These are phyloP conservation scores for Nymphalis c-album DNA, from an alignment of 2,888 invertebrate genomes.

Conservation along the genomic window DNA sequence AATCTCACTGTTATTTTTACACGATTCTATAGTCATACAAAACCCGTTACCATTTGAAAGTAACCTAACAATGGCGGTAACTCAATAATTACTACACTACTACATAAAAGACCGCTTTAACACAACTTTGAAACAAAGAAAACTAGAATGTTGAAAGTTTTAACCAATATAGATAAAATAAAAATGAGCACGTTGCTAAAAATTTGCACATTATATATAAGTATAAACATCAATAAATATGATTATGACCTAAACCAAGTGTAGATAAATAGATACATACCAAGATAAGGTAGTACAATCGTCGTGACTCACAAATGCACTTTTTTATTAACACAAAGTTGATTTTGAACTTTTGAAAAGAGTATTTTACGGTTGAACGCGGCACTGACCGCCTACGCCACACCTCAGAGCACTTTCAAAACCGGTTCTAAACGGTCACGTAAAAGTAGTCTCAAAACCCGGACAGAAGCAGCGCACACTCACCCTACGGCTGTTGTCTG, in stretches of 20 bases:
- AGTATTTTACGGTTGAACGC: constrained; percentile 66
- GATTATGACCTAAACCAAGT: constrained; percentile 16
- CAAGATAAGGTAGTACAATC: constrained; percentile 33
- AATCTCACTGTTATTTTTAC: neutral
- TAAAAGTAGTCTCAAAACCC: constrained; percentile 64
- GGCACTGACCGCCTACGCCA: constrained; percentile 69
- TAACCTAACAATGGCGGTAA: constrained; percentile 28
- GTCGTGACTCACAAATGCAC: constrained; percentile 37
- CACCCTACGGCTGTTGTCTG: constrained; percentile 49
- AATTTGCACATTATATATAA: constrained; percentile 12
- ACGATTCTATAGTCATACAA: constrained; percentile 3
- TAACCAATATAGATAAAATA: constrained; percentile 1
- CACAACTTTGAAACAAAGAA: constrained; percentile 16
- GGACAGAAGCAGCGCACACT: constrained; percentile 47
- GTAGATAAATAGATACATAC: constrained; percentile 38
- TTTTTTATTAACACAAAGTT: constrained; percentile 43
- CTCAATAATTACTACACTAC: constrained; percentile 12
- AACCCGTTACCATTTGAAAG: constrained; percentile 32
- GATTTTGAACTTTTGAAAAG: constrained; percentile 51
- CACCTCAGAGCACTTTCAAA: constrained; percentile 74
- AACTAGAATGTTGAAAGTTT: constrained; percentile 11
- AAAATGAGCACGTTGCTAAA: constrained; percentile 12
- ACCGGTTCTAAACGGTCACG: constrained; percentile 71
- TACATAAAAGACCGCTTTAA: constrained; percentile 1
- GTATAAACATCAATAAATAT: constrained; percentile 16